Conservation (phyloP, 2,888 invertebrate genomes). For the Stenodera caucasica region DNA sequence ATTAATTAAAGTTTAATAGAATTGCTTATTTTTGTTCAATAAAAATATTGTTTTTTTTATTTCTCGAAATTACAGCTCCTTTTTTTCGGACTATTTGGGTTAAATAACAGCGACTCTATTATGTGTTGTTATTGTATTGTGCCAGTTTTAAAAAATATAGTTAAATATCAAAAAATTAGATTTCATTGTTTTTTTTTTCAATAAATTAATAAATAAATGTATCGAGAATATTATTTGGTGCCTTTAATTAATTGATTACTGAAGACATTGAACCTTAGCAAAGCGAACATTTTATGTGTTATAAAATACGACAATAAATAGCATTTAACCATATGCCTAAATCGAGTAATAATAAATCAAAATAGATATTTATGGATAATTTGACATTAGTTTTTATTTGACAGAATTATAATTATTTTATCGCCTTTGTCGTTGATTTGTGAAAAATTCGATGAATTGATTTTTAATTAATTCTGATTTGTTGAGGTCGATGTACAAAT, state of each 20-base stretch:
- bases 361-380: no score
- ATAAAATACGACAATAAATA: slow-evolving; percentile 25
- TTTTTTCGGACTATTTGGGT: no score
- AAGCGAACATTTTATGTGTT: slow-evolving; percentile 20
- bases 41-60: neutral
- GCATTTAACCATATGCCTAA: slow-evolving; percentile 16
- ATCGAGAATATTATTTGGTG: neutral
- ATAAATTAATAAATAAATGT: neutral
- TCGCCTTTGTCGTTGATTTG: no score
- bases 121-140: no score
- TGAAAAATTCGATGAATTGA: no score
- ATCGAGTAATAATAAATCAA: neutral
- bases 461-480: no score
- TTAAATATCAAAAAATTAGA: neutral
- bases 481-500: neutral
- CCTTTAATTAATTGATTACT: slow-evolving; percentile 15
- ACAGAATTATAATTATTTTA: no score
- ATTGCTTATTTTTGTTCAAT: neutral
- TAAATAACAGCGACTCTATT: no score
- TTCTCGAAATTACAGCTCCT: no score
- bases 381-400: no score
- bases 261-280: slow-evolving; percentile 17
- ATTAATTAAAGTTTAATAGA: no score
- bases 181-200: neutral
- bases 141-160: neutral